Base-by-base conservation (phyloP, 1,140 invertebrate genomes). In the Zaprionus lachaisei region DNA sequence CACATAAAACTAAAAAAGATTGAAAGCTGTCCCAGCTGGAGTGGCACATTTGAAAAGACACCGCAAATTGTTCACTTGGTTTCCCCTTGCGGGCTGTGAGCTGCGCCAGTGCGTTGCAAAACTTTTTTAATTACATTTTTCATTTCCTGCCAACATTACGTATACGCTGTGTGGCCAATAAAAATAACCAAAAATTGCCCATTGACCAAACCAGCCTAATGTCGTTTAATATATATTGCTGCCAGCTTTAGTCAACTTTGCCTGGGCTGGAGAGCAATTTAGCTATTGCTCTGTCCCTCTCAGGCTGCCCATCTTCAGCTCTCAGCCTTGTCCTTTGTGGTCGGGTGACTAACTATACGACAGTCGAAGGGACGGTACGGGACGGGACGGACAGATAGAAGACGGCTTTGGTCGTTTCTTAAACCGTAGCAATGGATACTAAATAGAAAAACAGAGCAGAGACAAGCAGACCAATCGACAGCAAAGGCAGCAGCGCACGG, bases 71-170 rank as follows among this genome's bases (percentile, higher is more conserved):
- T 73, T 83, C 84, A 76, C 68, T 83, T 83, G 67, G 47, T 51
- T 72, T 57, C 24, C 15, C 37, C 31, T 24, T 62, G 41, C 41
- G 41, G n/a, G 15, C 17, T 14, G 37, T 6, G n/a, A 11, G 15
- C 28, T 11, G 41, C 41, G n/a, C 2, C 7, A n/a, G 41, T 17
- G 41, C n/a, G 41, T 47, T n/a, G 58, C 17, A 66, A 87, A 87
- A 87, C 81, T 87, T 87, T 87, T 89, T 87, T 87, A 87, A 87
- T 87, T 87, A 87, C 85, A 90, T 84, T 87, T 87, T 87, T 87
- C 84, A 89, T 89, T 90, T 89, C 85, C 84, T 87, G 81, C 57
- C 41, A 74, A 65, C 74, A 89, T 89, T 89, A 89, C 81, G 74
- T 84, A 89, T 81, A 87, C 84, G 84, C 84, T 81, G 24, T 28